These are phyloP conservation scores for Prinia subflava DNA, from an alignment of 2,113 vertebrate species.

Conservation along the genomic window DNA sequence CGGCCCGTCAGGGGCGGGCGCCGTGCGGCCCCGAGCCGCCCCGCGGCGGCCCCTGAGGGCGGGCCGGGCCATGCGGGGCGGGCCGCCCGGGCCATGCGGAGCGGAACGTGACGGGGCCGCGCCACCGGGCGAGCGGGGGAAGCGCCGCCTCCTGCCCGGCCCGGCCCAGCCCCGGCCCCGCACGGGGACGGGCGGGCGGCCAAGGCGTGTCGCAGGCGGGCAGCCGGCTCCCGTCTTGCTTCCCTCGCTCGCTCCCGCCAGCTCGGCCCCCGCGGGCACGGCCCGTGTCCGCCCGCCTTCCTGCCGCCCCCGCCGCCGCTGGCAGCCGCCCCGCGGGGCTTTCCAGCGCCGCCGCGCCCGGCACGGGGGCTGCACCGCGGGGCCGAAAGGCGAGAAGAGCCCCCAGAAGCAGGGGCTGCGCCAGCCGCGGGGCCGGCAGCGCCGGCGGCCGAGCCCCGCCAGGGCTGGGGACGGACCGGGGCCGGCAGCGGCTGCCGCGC, in stretches of 20 bases:
- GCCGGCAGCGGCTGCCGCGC: neutral
- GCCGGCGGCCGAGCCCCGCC: neutral
- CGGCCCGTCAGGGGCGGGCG: neutral
- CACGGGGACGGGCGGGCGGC: neutral
- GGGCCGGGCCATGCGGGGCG: neutral
- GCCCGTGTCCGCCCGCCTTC: slow-evolving; percentile 13
- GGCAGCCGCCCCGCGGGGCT: slow-evolving; percentile 14
- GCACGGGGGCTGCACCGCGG: neutral
- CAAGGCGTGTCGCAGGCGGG: neutral
- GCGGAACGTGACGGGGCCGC: neutral
- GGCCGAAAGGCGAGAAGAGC: neutral
- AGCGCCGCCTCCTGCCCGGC: neutral
- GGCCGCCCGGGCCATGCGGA: neutral
- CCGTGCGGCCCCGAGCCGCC: neutral
- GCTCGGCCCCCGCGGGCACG: neutral
- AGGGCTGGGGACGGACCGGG: neutral
- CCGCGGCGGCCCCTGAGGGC: neutral
- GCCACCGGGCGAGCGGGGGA: neutral
- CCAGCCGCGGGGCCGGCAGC: neutral
- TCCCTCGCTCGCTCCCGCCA: neutral
- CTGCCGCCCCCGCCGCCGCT: slow-evolving; percentile 2
- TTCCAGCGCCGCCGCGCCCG: neutral
- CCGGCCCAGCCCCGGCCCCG: neutral
- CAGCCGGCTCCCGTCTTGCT: neutral
- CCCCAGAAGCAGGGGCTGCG: neutral